A percentile compares a stretch with the other conserved stretches of the same genome.
Conservation (phyloP, 2,113 vertebrate species). For the Lathamus discolor region DNA sequence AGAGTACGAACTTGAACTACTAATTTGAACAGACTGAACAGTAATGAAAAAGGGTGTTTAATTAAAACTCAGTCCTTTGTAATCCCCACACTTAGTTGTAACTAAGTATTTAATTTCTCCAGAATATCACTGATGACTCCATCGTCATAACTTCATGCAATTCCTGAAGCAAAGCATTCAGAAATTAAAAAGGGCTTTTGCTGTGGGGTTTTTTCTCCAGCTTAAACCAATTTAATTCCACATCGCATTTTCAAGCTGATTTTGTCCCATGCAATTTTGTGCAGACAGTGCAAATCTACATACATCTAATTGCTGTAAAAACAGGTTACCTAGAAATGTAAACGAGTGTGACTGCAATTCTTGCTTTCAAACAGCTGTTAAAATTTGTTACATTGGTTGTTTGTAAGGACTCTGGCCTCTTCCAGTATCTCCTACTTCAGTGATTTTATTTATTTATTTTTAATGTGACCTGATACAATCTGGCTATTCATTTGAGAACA, state of each 20-base stretch:
- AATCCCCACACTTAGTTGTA: slow-evolving; percentile 16
- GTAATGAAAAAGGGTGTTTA: slow-evolving; percentile 50
- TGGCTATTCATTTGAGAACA: not conserved
- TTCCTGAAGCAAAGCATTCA: not conserved
- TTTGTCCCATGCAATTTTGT: not conserved
- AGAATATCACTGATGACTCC: not conserved
- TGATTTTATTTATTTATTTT: not conserved
- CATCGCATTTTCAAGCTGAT: not conserved
- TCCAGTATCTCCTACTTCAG: not conserved
- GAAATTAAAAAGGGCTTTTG: not conserved
- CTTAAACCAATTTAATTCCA: not conserved
- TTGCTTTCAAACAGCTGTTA: not conserved
- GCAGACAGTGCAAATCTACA: not conserved
- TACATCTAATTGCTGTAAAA: not conserved
- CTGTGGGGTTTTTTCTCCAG: rapidly evolving
- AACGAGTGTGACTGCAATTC: not conserved
- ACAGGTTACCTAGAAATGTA: not conserved
- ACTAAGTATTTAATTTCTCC: slow-evolving; percentile 31
- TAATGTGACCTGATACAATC: not conserved
- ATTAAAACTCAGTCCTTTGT: slow-evolving; percentile 55
- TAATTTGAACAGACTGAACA: slow-evolving; percentile 61
- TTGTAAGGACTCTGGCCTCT: not conserved
- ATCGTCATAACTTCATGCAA: not conserved
- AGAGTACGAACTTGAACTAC: slow-evolving; percentile 26
- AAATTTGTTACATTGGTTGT: not conserved